Conservation (phyloP, 2,888 invertebrate species). For the Andrena marginata region DNA sequence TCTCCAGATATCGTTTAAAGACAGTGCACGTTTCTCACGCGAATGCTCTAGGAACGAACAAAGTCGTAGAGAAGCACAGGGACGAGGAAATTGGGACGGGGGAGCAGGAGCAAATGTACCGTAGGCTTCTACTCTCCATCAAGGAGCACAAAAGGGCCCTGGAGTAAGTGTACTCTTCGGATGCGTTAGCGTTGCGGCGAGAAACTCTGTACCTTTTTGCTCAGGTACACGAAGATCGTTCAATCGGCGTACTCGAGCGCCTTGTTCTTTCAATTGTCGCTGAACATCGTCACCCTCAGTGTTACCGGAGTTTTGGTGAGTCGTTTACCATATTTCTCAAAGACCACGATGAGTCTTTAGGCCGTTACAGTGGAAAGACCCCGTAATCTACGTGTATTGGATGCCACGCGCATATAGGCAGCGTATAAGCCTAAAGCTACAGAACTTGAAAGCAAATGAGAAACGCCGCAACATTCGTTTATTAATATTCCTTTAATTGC, state of each 20-base stretch:
- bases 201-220: neutral
- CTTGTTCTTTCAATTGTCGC: neutral
- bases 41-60: too few species aligned
- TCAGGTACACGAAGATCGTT: conserved; percentile 5
- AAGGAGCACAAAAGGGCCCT: conserved; percentile 3
- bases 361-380: too few species aligned
- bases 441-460: too few species aligned
- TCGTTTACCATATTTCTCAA: neutral
- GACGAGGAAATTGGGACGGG: neutral
- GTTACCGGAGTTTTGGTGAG: conserved; percentile 3
- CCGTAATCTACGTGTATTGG: too few species aligned
- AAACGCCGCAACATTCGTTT: too few species aligned
- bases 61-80: too few species aligned
- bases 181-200: neutral
- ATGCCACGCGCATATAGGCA: too few species aligned
- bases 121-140: neutral
- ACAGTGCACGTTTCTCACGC: neutral
- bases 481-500: too few species aligned
- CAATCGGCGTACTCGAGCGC: neutral
- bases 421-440: too few species aligned
- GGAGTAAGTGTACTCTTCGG: neutral
- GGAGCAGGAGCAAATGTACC: neutral
- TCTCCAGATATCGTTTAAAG: neutral
- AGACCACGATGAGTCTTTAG: too few species aligned
- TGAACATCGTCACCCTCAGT: neutral